Evolutionary conservation across 1,140 invertebrate genomes (phyloP), one percentile per base, ranked within the genome.

Genomic region (Trichonephila clavata): DNA sequence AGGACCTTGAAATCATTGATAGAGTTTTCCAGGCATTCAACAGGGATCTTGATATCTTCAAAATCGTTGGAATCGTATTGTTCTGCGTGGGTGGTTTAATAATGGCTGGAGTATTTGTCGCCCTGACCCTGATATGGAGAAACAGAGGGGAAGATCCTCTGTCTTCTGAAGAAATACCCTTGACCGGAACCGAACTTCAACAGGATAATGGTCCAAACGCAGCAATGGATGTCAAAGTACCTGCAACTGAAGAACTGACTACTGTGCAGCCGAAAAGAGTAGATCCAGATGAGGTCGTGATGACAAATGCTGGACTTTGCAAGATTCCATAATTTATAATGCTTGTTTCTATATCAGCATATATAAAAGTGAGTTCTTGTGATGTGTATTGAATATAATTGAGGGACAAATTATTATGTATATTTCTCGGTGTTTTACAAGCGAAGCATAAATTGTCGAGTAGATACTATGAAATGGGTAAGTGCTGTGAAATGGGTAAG

Each of bases 1-100:
- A 96, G 43, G 95, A 96, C 88, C 95, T 96, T 43, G 96, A 96
- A 65, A 95, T 96, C 77, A 95, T 97, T 20, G 96, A 97, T 95
- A 95, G 95, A 21, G 95, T 94, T 77, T 96, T 96, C 13, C 95
- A 96, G 43, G 92, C 95, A 21, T 97, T 96, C 95, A 97, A 97
- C 95, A 95, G 95, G n/a, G 96, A 96, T 50, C 95, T 97, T 81
- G 96, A 96, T 94, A 94, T 96, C 87, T 96, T 96, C 94, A 96
- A 96, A 94, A 95, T 96, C 8, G 95, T 96, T 63, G 96, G 96
- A 2, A 95, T 97, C 27, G 95, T 96, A 5, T 94, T n/a, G n/a
- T n/a, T n/a, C n/a, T n/a, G n/a, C n/a, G n/a, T n/a, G n/a, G n/a
- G n/a, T n/a, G n/a, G n/a, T n/a, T n/a, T n/a, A 5, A 95, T 96